These are phyloP conservation scores for Oreochromis niloticus DNA, from an alignment of 2,113 vertebrate species.

Conservation along the genomic window DNA sequence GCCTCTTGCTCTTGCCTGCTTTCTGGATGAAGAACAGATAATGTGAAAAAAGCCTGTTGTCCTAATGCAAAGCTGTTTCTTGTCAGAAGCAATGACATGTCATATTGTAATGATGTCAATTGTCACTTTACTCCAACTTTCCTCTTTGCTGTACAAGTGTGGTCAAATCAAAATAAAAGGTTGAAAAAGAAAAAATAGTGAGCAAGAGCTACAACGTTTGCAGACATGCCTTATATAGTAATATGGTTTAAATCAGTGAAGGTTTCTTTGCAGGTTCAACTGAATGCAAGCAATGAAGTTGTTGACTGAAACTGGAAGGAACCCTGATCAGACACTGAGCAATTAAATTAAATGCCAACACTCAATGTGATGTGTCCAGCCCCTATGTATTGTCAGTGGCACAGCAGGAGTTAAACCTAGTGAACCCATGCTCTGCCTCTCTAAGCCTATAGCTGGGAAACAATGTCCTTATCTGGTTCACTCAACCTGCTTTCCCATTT, in stretches of 20 bases:
- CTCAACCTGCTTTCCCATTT: constrained; percentile 61
- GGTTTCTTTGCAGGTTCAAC: neutral
- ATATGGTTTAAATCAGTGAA: neutral
- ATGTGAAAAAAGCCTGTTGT: neutral
- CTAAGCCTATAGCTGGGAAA: constrained; percentile 57
- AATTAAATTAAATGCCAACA: neutral
- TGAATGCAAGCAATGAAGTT: neutral
- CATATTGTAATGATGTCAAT: neutral
- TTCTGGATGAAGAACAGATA: neutral
- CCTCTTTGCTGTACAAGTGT: neutral
- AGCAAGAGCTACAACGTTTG: neutral
- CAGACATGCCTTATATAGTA: neutral
- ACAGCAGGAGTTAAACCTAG: constrained; percentile 41
- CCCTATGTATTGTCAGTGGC: neutral
- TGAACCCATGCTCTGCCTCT: constrained; percentile 38
- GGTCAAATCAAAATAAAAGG: neutral
- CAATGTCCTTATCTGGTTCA: constrained; percentile 66
- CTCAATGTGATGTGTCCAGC: neutral
- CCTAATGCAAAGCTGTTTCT: neutral
- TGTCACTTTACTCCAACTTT: neutral
- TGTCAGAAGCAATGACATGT: neutral
- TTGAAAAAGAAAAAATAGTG: neutral
- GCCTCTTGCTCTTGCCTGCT: neutral
- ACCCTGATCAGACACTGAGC: neutral
- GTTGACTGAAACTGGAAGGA: neutral